These are phyloP conservation scores for Drosophila ficusphila DNA, from an alignment of 1,140 invertebrate genomes.

Conservation along the genomic window DNA sequence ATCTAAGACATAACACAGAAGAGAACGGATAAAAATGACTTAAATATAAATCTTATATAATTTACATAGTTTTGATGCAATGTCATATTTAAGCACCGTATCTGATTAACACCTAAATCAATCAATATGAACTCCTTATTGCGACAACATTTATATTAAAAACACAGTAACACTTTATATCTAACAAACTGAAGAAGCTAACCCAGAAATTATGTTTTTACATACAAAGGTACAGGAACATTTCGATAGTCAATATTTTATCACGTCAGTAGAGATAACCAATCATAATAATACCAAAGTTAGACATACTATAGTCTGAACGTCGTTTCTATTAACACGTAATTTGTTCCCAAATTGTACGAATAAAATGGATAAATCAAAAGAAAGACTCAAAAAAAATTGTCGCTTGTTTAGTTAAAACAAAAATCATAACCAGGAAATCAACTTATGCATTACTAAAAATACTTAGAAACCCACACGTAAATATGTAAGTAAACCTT, in stretches of 20 bases:
- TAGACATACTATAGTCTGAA: not conserved
- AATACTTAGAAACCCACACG: conserved; percentile 5
- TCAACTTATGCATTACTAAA: not conserved
- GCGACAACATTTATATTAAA: conserved; percentile 5
- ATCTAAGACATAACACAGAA: conserved; percentile 11
- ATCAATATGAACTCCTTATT: conserved; percentile 22
- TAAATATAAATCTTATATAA: conserved; percentile 13
- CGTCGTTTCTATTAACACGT: not conserved
- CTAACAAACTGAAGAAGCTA: conserved; percentile 10
- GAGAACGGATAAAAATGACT: not conserved
- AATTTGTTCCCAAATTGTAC: not conserved
- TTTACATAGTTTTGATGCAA: conserved; percentile 3
- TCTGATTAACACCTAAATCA: conserved; percentile 20
- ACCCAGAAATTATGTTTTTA: not conserved
- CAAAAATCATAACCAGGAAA: not conserved
- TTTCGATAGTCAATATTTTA: not conserved
- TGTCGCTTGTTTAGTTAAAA: not conserved
- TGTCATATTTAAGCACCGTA: not conserved
- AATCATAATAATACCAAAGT: not conserved
- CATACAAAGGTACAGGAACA: not conserved
- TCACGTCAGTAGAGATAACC: not conserved
- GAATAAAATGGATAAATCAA: not conserved
- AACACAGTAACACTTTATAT: conserved; percentile 16
- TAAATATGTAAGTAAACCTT: conserved; percentile 14
- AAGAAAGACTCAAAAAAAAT: not conserved